Evolutionary conservation across 2,113 vertebrate species (phyloP).

Genomic region (Centropus bengalensis): DNA sequence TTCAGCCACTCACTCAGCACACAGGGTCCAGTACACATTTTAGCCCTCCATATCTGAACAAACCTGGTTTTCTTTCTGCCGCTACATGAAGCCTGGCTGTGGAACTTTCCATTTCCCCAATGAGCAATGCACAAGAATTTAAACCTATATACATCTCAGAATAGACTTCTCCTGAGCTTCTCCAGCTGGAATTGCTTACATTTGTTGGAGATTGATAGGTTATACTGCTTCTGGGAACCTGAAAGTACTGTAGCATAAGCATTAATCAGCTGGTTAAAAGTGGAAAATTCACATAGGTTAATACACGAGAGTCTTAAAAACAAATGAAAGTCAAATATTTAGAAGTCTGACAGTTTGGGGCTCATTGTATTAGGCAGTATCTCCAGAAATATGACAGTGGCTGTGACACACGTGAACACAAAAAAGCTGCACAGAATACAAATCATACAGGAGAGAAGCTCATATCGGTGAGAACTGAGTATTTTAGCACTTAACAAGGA

Average conservation of each 20-base stretch:
- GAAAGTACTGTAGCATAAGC: not conserved
- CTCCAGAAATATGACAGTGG: not conserved
- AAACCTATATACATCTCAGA: not conserved
- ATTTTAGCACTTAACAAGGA: not conserved
- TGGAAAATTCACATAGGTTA: not conserved
- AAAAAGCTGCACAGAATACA: not conserved
- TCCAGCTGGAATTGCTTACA: constrained; percentile 20
- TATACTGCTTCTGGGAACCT: not conserved
- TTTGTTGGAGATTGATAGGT: not conserved
- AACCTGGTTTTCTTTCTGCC: not conserved
- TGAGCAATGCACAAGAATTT: not conserved
- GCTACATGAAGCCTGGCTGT: not conserved
- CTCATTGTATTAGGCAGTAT: not conserved
- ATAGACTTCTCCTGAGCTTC: not conserved
- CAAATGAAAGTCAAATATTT: not conserved
- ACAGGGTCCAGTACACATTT: not conserved
- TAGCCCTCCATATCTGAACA: not conserved
- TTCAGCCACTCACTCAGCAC: not conserved
- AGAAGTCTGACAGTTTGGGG: not conserved
- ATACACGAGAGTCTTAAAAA: not conserved
- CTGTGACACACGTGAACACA: not conserved
- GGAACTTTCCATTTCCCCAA: not conserved
- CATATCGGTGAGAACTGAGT: not conserved
- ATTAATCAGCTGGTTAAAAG: not conserved
- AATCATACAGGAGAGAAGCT: not conserved